Evolutionary conservation across 2,113 vertebrate species (phyloP).

Genomic region (Baryphthengus martii): DNA sequence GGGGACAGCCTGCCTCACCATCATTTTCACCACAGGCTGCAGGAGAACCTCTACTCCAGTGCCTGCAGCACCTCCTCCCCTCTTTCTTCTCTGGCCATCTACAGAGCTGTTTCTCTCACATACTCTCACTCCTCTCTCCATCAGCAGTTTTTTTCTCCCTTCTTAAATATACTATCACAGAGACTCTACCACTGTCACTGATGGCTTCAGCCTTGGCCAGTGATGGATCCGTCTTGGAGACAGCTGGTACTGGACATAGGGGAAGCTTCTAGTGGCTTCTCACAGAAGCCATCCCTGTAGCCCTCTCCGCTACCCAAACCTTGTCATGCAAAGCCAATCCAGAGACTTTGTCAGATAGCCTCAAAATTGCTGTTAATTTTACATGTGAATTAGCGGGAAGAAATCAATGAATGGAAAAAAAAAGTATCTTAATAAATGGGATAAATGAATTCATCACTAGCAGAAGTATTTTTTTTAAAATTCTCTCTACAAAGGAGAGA

Average conservation of each 20-base stretch:
- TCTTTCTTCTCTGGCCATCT: background rate
- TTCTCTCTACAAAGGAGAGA: background rate
- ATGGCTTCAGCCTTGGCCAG: background rate
- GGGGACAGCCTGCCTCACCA: background rate
- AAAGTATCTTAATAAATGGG: background rate
- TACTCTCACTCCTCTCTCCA: background rate
- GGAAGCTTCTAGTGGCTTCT: background rate
- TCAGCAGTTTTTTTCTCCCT: background rate
- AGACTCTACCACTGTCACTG: background rate
- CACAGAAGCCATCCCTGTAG: background rate
- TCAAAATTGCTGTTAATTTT: background rate
- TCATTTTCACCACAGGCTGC: background rate
- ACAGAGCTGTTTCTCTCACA: background rate
- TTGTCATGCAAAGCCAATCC: background rate
- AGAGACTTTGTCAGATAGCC: background rate
- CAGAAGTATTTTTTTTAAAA: background rate
- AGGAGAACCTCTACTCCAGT: background rate
- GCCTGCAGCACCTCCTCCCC: background rate
- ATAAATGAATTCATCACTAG: background rate
- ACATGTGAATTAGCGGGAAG: background rate
- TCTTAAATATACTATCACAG: background rate
- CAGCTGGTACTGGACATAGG: background rate
- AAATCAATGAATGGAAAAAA: background rate
- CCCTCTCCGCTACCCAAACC: background rate
- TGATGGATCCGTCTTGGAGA: background rate